These are phyloP conservation scores for Tenthredo notha DNA, from an alignment of 2,888 invertebrate genomes.

Conservation along the genomic window DNA sequence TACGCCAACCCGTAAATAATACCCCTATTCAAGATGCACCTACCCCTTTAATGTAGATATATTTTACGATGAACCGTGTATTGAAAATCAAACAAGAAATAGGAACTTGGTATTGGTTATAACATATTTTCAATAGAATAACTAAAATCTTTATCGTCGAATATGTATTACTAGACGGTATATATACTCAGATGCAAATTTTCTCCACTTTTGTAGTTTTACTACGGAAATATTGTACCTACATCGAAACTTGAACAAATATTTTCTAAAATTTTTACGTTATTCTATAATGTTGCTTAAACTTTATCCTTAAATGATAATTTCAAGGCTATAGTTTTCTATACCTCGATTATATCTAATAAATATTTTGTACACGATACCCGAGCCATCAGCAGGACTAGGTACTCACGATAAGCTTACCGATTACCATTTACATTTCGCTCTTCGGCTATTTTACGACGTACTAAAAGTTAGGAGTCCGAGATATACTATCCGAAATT, in stretches of 20 bases:
- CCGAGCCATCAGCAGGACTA: neutral
- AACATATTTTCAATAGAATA: neutral
- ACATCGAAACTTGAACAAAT: neutral
- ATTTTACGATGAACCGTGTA: neutral
- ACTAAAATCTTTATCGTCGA: neutral
- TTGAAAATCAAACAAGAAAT: neutral
- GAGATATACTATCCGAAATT: neutral
- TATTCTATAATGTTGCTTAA: neutral
- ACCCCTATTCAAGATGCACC: neutral
- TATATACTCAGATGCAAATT: neutral
- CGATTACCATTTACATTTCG: neutral
- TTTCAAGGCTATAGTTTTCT: too few relatives aligned
- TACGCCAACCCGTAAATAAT: neutral
- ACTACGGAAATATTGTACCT: neutral
- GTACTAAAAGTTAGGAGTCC: neutral
- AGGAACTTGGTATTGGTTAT: neutral
- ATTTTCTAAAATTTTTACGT: neutral
- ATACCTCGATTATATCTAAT: neutral
- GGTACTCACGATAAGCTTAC: conserved; percentile 4
- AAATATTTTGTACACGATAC: neutral
- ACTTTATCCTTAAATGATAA: neutral
- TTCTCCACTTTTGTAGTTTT: neutral
- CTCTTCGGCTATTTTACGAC: neutral
- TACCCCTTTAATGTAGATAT: neutral
- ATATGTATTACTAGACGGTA: neutral